phyloP scores from a whole-genome alignment of 2,113 vertebrate species.

The Boleophthalmus pectinirostris region DNA sequence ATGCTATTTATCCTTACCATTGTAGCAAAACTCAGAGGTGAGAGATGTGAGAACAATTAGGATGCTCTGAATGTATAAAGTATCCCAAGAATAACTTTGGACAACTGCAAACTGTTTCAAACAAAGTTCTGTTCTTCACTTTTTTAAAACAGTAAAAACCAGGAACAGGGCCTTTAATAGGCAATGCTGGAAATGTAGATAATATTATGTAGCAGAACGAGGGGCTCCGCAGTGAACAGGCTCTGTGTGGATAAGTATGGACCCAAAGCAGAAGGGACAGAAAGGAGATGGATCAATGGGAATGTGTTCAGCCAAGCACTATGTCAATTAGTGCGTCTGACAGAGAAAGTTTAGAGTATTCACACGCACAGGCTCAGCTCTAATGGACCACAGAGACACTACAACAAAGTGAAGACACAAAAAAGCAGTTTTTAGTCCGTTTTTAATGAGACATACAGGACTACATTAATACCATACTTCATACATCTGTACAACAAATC shows the following conservation, averaged over 20 bases:
- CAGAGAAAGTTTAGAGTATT: slow-evolving; percentile 56
- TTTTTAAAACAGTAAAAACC: no score
- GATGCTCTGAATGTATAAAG: no score
- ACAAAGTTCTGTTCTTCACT: no score
- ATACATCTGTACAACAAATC: no score
- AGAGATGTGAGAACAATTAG: no score
- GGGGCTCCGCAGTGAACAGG: not conserved
- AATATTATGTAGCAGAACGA: not conserved
- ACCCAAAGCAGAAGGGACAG: slow-evolving; percentile 26
- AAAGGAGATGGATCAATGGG: slow-evolving; percentile 49
- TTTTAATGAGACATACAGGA: no score
- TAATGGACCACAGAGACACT: slow-evolving; percentile 46
- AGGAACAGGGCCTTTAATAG: not conserved
- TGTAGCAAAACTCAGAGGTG: no score
- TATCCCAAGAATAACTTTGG: no score
- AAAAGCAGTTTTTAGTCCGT: no score
- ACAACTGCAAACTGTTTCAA: no score
- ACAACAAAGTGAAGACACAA: slow-evolving; percentile 33
- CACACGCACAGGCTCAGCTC: slow-evolving; percentile 46
- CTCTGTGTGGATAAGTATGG: slow-evolving; percentile 10
- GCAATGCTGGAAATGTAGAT: not conserved
- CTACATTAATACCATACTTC: no score
- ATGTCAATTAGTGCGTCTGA: slow-evolving; percentile 53
- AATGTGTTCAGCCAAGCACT: slow-evolving; percentile 50
- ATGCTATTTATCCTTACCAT: no score